Percentiles rank a stretch among this genome's conserved stretches.
Conservation (phyloP, 2,888 invertebrate species). For the Hetaerina titia region DNA sequence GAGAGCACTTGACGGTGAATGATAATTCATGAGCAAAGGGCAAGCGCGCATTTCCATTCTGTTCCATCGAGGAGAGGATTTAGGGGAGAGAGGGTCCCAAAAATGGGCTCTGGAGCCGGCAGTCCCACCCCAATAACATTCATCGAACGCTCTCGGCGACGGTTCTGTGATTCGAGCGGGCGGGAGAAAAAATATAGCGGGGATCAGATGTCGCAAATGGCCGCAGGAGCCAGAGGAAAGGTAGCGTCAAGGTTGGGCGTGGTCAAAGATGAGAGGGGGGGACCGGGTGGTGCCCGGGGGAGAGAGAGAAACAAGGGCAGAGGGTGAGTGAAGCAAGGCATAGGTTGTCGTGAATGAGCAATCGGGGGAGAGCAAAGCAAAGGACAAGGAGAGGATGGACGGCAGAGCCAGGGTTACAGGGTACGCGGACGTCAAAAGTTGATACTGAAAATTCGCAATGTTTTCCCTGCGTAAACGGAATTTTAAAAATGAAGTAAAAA, state of each 20-base stretch:
- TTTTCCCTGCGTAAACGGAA: no score
- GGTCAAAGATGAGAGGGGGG: not conserved
- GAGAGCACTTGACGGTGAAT: no score
- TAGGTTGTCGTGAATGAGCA: not conserved
- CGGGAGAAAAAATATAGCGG: not conserved
- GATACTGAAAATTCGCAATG: no score
- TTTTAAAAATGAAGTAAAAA: no score
- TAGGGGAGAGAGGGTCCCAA: no score
- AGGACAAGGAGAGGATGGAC: not conserved
- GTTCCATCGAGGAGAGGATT: no score
- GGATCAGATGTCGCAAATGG: constrained; percentile 1
- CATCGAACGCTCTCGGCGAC: not conserved
- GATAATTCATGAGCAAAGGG: no score
- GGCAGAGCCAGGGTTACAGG: no score
- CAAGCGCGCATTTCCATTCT: no score
- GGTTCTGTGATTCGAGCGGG: not conserved
- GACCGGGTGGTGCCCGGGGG: not conserved
- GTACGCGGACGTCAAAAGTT: no score
- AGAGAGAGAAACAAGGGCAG: not conserved
- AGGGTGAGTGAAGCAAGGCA: not conserved
- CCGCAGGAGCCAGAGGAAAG: not conserved
- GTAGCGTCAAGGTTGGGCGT: not conserved
- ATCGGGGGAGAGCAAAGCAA: not conserved
- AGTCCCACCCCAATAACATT: not conserved
- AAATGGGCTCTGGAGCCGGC: no score